phyloP scores from a whole-genome alignment of 2,797 vertebrate species.

The Anabacerthia variegaticeps region DNA sequence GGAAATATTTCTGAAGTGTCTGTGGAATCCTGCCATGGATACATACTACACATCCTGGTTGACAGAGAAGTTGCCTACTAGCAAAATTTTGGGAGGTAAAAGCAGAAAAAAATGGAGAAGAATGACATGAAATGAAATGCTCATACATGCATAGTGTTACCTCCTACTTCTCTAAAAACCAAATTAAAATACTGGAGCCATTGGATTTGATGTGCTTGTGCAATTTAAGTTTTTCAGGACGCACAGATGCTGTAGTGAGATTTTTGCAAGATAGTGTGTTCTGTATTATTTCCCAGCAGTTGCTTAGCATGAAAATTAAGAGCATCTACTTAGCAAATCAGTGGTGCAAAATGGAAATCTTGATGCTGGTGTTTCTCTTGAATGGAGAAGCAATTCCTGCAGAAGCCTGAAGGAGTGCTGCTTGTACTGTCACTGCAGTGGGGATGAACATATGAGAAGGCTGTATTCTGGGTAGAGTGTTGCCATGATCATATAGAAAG shows the following conservation, averaged over 20 bases:
- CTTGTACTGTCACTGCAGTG: background rate
- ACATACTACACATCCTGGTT: background rate
- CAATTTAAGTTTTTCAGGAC: constrained; percentile 1
- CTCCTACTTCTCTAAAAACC: background rate
- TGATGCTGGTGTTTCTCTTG: constrained; percentile 10
- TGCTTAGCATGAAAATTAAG: constrained; percentile 16
- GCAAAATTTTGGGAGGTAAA: background rate
- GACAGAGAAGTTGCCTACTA: background rate
- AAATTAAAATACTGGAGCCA: background rate
- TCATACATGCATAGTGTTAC: background rate
- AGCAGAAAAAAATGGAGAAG: background rate
- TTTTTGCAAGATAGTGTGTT: background rate
- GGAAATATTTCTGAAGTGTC: background rate
- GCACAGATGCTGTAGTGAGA: background rate
- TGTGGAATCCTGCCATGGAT: background rate
- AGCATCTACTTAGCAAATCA: background rate
- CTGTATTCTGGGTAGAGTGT: background rate
- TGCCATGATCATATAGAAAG: background rate
- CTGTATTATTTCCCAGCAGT: background rate
- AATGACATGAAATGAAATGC: background rate
- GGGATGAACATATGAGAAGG: background rate
- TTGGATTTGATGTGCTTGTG: background rate
- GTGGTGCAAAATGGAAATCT: background rate
- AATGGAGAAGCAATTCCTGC: background rate
- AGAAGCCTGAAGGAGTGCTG: background rate